Conservation (phyloP, 1,140 invertebrate species). For the Portunus trituberculatus region DNA sequence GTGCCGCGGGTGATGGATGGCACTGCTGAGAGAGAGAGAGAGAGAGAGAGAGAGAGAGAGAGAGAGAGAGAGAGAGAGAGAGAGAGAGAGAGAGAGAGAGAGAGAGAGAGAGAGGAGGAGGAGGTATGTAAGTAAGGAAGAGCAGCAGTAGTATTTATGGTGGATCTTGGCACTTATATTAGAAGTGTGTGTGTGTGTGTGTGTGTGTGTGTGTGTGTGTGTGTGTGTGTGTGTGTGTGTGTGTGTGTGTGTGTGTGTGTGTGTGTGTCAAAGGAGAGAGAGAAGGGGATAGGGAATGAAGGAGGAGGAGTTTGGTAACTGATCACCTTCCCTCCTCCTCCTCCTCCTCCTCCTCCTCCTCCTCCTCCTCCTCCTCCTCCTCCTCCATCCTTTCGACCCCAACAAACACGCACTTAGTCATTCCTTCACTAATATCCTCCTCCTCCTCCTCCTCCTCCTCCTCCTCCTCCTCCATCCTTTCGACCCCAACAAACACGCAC, state of each 20-base stretch:
- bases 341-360: background rate
- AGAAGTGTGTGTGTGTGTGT: background rate
- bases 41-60: too few relatives aligned
- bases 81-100: too few relatives aligned
- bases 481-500: background rate
- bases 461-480: background rate
- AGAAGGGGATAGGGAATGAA: background rate
- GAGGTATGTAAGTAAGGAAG: background rate
- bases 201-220: too few relatives aligned
- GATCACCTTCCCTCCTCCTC: background rate
- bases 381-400: background rate
- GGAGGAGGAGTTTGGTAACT: background rate
- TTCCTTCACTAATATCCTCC: background rate
- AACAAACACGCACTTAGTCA: background rate
- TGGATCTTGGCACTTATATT: background rate
- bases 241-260: too few relatives aligned
- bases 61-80: too few relatives aligned
- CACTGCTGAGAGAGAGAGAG: too few relatives aligned
- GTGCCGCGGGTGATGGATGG: background rate
- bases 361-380: background rate
- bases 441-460: background rate
- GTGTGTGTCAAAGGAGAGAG: background rate
- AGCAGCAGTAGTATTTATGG: background rate
- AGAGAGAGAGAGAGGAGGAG: background rate
- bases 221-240: background rate